phyloP scores from a whole-genome alignment of 2,113 vertebrate genomes.

The Coturnix japonica region DNA sequence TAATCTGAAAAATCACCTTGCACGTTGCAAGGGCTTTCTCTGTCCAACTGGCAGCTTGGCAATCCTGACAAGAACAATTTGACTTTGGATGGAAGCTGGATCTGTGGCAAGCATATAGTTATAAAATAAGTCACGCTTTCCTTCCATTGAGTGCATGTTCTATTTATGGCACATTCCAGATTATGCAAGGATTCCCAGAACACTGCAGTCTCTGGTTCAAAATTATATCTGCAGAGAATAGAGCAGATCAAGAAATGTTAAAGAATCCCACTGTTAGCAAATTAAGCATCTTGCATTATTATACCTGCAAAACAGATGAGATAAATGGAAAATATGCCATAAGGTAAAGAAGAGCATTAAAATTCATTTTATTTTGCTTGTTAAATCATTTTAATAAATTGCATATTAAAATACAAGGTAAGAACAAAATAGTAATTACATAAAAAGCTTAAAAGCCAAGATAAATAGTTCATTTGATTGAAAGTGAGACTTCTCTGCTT shows the following conservation, averaged over 20 bases:
- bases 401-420: not conserved
- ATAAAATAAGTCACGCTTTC: not conserved
- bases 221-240: not conserved
- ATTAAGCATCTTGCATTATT: not conserved
- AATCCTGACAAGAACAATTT: not conserved
- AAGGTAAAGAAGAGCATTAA: not conserved
- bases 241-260: not conserved
- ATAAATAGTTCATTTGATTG: not conserved
- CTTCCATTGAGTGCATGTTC: not conserved
- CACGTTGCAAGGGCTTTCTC: not conserved
- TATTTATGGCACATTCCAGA: conserved; percentile 31
- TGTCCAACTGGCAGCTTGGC: not conserved
- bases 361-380: not conserved
- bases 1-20: not conserved
- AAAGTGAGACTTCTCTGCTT: not conserved
- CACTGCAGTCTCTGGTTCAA: conserved; percentile 32
- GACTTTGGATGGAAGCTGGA: not conserved
- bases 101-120: not conserved
- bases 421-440: not conserved
- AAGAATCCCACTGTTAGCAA: not conserved
- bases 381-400: not conserved
- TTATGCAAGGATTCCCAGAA: conserved; percentile 73
- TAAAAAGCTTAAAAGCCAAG: not conserved
- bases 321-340: not conserved
- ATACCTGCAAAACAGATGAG: not conserved